Evolutionary conservation across 2,113 vertebrate genomes (phyloP), one percentile per base, ranked within the genome.

Genomic region (Mormyrus iriodes): DNA sequence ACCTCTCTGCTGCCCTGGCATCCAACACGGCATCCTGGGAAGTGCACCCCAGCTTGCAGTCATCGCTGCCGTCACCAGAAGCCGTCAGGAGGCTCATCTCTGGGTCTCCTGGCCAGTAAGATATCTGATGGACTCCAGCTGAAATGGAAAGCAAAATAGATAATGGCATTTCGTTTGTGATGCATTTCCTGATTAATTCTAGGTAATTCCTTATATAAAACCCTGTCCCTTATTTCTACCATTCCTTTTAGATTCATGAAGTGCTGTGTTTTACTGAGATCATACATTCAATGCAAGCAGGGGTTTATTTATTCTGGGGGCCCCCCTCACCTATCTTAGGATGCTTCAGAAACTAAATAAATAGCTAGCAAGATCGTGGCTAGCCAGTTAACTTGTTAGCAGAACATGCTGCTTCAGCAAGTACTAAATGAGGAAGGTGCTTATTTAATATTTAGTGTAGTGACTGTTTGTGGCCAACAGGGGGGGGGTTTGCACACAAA

Each of bases 41-140:
- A 89, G 90, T 91, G 3, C 35, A 2, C n/a, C 89, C 90, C 1
- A 53, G 92, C 84, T 90, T 84, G 0, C 76, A 88, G 84, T 93
- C 94, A 0, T 91, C 91, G 89, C 95, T 94, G 3, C 85, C 42
- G 0, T 91, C 92, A 89, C 95, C 95, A 8, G 73, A 52, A 6
- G 73, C 48, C 8, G 55, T 88, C 85, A 95, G 86, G 93, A 99
- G 95, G 94, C 97, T 98, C 91, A 99, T 95, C 93, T 99, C 98
- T 31, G 98, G 97, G 93, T 99, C 98, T 76, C 96, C 96, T 3
- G 98, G 98, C 98, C 98, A 99, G 88, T 98, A 99, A 44, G 97
- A 98, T 94, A 99, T 97, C 94, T 96, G 96, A 94, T 95, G 97
- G 92, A 99, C 98, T 44, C 98, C 98, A 53, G 97, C 98, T 99